phyloP scores from a whole-genome alignment of 2,888 invertebrate genomes.

The Carabus problematicus region DNA sequence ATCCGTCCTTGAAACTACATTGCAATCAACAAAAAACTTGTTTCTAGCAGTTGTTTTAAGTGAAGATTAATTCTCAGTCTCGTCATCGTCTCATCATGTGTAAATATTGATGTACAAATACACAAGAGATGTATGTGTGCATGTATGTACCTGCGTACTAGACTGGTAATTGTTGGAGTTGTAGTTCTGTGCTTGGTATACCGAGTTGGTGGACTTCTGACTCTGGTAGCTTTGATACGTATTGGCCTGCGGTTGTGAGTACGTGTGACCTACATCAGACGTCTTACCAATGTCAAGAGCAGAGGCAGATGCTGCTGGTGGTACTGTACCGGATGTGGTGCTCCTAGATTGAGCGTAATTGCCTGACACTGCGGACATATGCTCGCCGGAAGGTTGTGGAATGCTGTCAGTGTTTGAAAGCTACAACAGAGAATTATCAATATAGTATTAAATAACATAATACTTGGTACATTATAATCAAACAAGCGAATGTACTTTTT shows the following conservation, averaged over 20 bases:
- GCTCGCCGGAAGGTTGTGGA: slow-evolving; percentile 56
- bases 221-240: slow-evolving; percentile 52
- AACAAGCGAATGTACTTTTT: too few species aligned
- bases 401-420: slow-evolving; percentile 57
- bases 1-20: slow-evolving; percentile 1
- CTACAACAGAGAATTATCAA: slow-evolving; percentile 46
- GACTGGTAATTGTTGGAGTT: slow-evolving; percentile 57
- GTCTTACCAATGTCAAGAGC: slow-evolving; percentile 46
- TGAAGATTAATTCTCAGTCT: slow-evolving; percentile 48
- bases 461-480: background rate
- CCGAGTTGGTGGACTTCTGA: slow-evolving; percentile 55
- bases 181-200: slow-evolving; percentile 59
- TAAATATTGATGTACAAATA: background rate
- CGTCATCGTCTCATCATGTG: slow-evolving; percentile 53
- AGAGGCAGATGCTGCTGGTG: slow-evolving; percentile 50
- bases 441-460: background rate
- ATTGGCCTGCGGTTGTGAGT: slow-evolving; percentile 40
- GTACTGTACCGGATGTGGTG: slow-evolving; percentile 47
- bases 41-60: slow-evolving; percentile 31
- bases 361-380: slow-evolving; percentile 56
- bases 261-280: slow-evolving; percentile 39
- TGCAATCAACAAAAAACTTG: slow-evolving; percentile 48
- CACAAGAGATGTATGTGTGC: background rate
- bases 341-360: slow-evolving; percentile 57
- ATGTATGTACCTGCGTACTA: slow-evolving; percentile 46